Base-by-base conservation (phyloP, 2,888 invertebrate species). In the Paralinhomoeus sp. region DNA sequence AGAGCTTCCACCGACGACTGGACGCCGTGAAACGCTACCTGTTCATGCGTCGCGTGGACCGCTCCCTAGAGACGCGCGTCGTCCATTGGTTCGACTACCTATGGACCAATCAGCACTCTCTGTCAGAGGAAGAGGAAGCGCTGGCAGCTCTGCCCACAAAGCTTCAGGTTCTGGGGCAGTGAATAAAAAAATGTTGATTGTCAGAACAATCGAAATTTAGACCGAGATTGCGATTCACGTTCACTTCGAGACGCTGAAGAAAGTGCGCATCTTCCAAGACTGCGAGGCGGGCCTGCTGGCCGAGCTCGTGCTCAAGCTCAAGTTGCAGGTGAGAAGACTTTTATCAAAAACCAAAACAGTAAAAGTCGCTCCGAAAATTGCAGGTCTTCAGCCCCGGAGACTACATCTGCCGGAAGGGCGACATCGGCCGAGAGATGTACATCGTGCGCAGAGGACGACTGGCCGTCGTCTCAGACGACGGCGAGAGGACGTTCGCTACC, bases 41-140 rank as follows among this genome's bases (percentile, higher is more conserved):
- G 85, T 82, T 84, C 43, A 80, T 91, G 62, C 72, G 69, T 40
- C 65, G 65, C 47, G 61, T 60, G 34, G 52, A 54, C 47, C 55
- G 55, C 46, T 52, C 84, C 61, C 67, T 91, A 50, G 87, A 91
- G 55, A 62, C 63, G 70, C 57, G 73, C 40, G 73, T 85, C 17
- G 85, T 89, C 54, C 75, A 84, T 53, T 91, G 89, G 89, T 91
- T 91, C 36, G 83, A 84, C 49, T 85, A 85, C 62, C 78, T 89
- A 24, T 89, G 89, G 89, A 79, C 80, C 27, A 75, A 75, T 55
- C 73, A 74, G 53, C 71, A 72, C 44, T 51, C 53, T 13, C 80
- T 85, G 1, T 66, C 85, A 49, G 85, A 91, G 56, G n/a, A n/a
- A n/a, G 89, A 91, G 64, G 83, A 85, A 47, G 64, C 64, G 34